Evolutionary conservation across 1,140 invertebrate species (phyloP).

Genomic region (Apis dorsata): DNA sequence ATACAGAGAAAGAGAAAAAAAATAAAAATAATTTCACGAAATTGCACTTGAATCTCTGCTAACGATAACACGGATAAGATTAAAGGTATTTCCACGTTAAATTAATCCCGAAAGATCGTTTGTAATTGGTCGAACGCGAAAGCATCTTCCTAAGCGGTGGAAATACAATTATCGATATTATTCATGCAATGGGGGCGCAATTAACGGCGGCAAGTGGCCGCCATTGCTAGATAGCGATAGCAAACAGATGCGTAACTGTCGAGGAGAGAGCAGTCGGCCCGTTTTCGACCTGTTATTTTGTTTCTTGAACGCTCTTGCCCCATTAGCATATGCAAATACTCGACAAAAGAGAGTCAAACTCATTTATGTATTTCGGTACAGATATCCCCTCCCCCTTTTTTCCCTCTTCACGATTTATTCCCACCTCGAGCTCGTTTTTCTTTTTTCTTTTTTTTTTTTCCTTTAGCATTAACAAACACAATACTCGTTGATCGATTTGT

Average conservation of each 20-base stretch:
- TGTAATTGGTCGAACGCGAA: background rate
- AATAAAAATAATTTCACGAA: too few relatives aligned
- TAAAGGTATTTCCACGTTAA: background rate
- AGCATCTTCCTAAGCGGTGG: background rate
- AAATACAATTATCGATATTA: constrained; percentile 17
- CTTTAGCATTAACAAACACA: background rate
- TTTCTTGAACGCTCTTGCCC: constrained; percentile 15
- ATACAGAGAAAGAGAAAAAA: too few relatives aligned
- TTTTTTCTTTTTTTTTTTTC: background rate
- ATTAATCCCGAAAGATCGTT: background rate
- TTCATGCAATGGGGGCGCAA: constrained; percentile 7
- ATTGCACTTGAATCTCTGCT: background rate
- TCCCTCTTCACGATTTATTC: background rate
- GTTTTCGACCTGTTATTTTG: constrained; percentile 37
- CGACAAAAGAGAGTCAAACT: constrained; percentile 14
- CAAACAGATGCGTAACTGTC: constrained; percentile 22
- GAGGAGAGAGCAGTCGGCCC: constrained; percentile 1
- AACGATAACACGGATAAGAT: background rate
- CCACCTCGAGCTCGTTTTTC: background rate
- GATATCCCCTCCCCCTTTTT: background rate
- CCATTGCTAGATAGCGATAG: constrained; percentile 1
- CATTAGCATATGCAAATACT: constrained; percentile 40
- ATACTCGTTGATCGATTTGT: too few relatives aligned
- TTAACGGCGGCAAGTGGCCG: background rate
- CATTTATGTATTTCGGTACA: constrained; percentile 41